Base-by-base conservation (phyloP, 2,888 invertebrate species). In the Escarpia spicata region DNA sequence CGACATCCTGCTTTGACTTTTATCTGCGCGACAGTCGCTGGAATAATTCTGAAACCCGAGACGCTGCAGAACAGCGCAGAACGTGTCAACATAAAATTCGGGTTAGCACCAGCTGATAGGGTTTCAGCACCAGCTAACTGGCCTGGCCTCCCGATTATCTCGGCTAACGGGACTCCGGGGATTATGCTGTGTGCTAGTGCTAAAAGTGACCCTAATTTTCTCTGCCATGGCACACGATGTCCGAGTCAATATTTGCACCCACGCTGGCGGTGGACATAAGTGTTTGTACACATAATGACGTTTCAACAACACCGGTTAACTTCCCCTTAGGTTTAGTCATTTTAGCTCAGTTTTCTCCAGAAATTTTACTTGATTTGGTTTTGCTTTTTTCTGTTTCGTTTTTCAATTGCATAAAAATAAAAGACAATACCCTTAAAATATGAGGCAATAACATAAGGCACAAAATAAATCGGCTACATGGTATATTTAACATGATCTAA, bases 11-110 rank as follows among this genome's bases (percentile, higher is more conserved):
- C 75, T 75, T 75, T 75, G 75, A 75, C 75, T 75, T 75, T 26
- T 75, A 75, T 75, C 75, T 75, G 75, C 75, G 26, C 75, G 75
- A 75, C 75, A 75, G 75, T 75, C 75, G 75, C 75, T 75, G 75
- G 75, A 75, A 75, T 75, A 75, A 75, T 75, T 75, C 75, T 75
- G 75, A 75, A 75, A 75, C 75, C 75, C 75, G 75, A 75, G 19
- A 75, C 75, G 75, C 75, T 75, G 75, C 26, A 75, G 75, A 75
- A 75, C 75, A 75, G 75, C 75, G 75, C 75, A 75, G 75, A 75
- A 75, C 75, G 75, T 75, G 75, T 75, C 75, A 75, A 75, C 75
- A 75, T 75, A 75, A 75, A 75, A 75, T 75, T 75, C 75, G 75
- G 75, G 75, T 75, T 75, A 75, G 75, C 75, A 75, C 75, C 75